Evolutionary conservation across 2,797 vertebrate species (phyloP).

Genomic region (Oryzias dopingdopingensis): DNA sequence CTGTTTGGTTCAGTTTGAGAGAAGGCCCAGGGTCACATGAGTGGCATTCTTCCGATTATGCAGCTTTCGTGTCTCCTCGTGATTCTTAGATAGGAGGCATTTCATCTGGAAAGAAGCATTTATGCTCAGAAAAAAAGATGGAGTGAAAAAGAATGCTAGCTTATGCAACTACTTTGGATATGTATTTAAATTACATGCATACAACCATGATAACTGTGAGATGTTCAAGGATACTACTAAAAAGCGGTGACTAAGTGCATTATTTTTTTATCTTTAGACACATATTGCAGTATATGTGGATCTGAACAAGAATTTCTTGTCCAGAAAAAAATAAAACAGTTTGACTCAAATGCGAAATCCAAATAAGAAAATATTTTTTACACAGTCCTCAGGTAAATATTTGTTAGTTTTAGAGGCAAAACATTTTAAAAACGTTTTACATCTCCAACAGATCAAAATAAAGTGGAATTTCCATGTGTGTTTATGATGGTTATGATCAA

Average conservation of each 20-base stretch:
- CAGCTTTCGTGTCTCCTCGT: conserved; percentile 59
- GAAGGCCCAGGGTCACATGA: conserved; percentile 69
- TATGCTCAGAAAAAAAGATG: conserved; percentile 39
- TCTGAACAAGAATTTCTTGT: background rate
- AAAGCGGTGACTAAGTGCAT: conserved; percentile 17
- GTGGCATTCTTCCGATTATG: conserved; percentile 54
- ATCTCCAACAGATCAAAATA: too few relatives aligned
- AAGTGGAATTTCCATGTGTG: too few relatives aligned
- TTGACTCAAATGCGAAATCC: too few relatives aligned
- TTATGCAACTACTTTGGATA: conserved; percentile 4
- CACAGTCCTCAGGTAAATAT: too few relatives aligned
- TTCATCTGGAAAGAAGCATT: conserved; percentile 49
- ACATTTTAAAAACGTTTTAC: too few relatives aligned
- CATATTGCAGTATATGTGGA: conserved; percentile 6
- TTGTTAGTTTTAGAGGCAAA: too few relatives aligned
- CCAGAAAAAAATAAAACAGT: background rate
- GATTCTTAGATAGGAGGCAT: conserved; percentile 55
- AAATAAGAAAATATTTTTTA: too few relatives aligned
- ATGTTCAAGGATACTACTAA: conserved; percentile 30
- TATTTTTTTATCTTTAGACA: conserved; percentile 31
- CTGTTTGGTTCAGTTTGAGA: conserved; percentile 71
- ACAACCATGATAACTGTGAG: conserved; percentile 12
- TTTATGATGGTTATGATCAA: background rate
- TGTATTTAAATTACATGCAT: conserved; percentile 14
- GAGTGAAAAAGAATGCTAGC: conserved; percentile 22